Evolutionary conservation across 2,888 invertebrate species (phyloP), one percentile per base, ranked within the genome.

Genomic region (Drosophila melanocephala): DNA sequence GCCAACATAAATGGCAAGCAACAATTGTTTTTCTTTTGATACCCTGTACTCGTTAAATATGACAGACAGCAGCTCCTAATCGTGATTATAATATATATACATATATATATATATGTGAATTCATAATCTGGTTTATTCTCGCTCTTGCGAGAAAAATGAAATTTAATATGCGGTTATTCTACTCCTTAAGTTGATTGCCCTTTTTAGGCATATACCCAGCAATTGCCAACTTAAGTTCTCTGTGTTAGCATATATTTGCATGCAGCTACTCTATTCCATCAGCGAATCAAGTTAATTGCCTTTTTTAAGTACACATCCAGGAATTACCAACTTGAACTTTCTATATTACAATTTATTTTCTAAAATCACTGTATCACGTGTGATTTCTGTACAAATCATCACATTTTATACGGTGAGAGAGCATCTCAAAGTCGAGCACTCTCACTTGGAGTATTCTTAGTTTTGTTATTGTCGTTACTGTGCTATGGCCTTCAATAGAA

Each of bases 1-100:
- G 67, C 71, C 47, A 69, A 72, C 74, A 89, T 78, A 90, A 90
- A 90, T 90, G 91, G 87, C 87, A 85, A 87, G 44, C 68, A 62
- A 52, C 67, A 75, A 81, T 64, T 74, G 69, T 70, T 58, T 35
- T 39, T 47, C 44, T 58, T 73, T 16, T 51, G 35, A 71, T 73
- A 71, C 68, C 35, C 72, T 71, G 37, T 30, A 50, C 19, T 19
- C 26, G 14, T 19, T 1, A 30, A 16, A 32, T 19, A 14, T 52
- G 22, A 22, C 47, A 47, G 47, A 47, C 22, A 14, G 22, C 44
- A 26, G 22, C 22, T 22, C 14, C 44, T 7, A 22, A 22, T 4
- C 22, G 22, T 7, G 14, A 22, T 22, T 47, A 22, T 22, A 22
- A 47, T 14, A 32, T 52, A 12, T 10, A 6, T 30, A 12, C 7